These are phyloP conservation scores for Fringilla coelebs DNA, from an alignment of 2,797 vertebrate genomes.

Conservation along the genomic window DNA sequence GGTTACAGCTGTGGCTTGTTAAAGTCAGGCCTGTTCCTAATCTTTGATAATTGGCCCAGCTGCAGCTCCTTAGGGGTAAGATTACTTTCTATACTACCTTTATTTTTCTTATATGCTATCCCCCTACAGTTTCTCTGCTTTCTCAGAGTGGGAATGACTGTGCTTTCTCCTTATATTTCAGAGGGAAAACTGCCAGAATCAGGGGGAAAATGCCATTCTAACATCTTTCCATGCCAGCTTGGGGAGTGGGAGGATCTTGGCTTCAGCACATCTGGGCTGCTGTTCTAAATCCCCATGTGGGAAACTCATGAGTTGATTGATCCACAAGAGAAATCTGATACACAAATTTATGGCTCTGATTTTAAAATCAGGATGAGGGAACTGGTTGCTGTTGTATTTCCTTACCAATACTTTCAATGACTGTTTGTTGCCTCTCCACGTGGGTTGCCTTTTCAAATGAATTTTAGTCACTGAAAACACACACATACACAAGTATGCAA, in stretches of 20 bases:
- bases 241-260: fast-evolving
- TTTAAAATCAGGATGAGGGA: not conserved
- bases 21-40: too few species aligned
- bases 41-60: too few species aligned
- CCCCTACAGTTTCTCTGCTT: not conserved
- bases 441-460: not conserved
- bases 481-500: not conserved
- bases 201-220: not conserved
- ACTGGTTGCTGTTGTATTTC: not conserved
- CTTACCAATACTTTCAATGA: not conserved
- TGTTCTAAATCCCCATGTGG: not conserved
- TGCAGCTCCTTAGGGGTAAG: too few species aligned
- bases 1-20: too few species aligned
- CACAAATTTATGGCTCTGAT: not conserved
- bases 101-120: too few species aligned
- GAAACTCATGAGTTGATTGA: not conserved
- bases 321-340: not conserved
- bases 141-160: not conserved
- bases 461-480: not conserved
- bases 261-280: not conserved
- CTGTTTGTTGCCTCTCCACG: not conserved
- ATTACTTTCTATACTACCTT: too few species aligned
- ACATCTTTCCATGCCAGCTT: not conserved
- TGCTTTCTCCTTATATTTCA: not conserved
- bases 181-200: not conserved